Evolutionary conservation across 2,797 vertebrate genomes (phyloP).

Genomic region (Chelmon rostratus): DNA sequence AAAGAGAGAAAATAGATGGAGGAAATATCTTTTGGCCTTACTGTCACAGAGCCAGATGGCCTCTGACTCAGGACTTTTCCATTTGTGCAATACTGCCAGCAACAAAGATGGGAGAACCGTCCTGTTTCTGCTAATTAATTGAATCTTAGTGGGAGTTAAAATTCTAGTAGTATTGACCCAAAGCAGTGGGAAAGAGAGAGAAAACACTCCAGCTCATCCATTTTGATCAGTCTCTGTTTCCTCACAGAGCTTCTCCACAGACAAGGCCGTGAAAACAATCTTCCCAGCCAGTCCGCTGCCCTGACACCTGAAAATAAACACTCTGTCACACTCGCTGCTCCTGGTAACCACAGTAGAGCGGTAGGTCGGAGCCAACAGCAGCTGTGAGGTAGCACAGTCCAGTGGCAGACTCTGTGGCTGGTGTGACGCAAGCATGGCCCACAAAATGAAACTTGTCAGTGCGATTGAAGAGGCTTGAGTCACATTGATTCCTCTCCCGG

Average conservation of each 20-base stretch:
- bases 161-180: slow-evolving; percentile 33
- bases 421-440: slow-evolving; percentile 20
- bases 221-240: slow-evolving; percentile 55
- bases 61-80: slow-evolving; percentile 34
- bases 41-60: slow-evolving; percentile 40
- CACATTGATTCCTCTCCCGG: slow-evolving; percentile 68
- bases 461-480: slow-evolving; percentile 46
- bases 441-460: slow-evolving; percentile 53
- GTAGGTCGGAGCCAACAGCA: slow-evolving; percentile 44
- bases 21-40: slow-evolving; percentile 16
- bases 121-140: slow-evolving; percentile 37
- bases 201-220: slow-evolving; percentile 50
- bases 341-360: slow-evolving; percentile 55
- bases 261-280: slow-evolving; percentile 50
- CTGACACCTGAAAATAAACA: slow-evolving; percentile 61
- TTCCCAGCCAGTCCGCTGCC: slow-evolving; percentile 31
- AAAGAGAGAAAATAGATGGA: not conserved
- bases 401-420: slow-evolving; percentile 27
- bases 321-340: slow-evolving; percentile 30
- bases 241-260: slow-evolving; percentile 29
- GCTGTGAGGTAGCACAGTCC: slow-evolving; percentile 38
- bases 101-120: slow-evolving; percentile 11
- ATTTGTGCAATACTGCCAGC: slow-evolving; percentile 20
- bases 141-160: slow-evolving; percentile 3
- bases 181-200: slow-evolving; percentile 9